These are phyloP conservation scores for Pionites leucogaster DNA, from an alignment of 2,113 vertebrate species.

Conservation along the genomic window DNA sequence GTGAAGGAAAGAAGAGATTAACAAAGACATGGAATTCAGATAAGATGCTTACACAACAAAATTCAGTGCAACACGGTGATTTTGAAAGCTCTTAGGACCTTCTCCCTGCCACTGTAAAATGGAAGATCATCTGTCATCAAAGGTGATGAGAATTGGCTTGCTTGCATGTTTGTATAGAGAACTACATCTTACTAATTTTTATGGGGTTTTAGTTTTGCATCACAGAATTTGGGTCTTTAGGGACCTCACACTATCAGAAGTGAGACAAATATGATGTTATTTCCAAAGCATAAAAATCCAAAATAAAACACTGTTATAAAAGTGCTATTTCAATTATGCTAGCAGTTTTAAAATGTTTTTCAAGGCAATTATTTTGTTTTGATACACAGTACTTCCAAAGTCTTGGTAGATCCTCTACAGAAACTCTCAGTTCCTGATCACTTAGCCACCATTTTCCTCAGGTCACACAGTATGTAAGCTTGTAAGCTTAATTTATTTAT, in stretches of 20 bases:
- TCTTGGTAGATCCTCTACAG: background rate
- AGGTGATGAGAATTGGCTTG: background rate
- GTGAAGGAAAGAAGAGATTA: background rate
- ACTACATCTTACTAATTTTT: background rate
- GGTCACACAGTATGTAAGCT: background rate
- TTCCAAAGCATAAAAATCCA: background rate
- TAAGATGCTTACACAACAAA: background rate
- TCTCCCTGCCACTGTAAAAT: background rate
- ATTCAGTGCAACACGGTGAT: background rate
- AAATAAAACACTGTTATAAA: background rate
- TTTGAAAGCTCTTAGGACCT: background rate
- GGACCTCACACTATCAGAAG: background rate
- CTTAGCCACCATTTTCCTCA: background rate
- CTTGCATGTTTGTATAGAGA: background rate
- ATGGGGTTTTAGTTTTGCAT: background rate
- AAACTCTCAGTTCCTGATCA: fast-evolving
- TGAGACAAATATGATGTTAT: background rate
- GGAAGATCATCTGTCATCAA: background rate
- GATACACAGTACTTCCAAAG: background rate
- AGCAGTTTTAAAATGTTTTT: background rate
- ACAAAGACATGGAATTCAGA: background rate
- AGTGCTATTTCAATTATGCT: background rate
- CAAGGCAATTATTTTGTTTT: background rate
- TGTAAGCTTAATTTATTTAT: background rate
- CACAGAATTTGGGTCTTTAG: background rate